Percentiles rank a stretch among this genome's conserved stretches.
These are phyloP conservation scores for Hiodon alosoides DNA, from an alignment of 2,113 vertebrate genomes.

Conservation along the genomic window DNA sequence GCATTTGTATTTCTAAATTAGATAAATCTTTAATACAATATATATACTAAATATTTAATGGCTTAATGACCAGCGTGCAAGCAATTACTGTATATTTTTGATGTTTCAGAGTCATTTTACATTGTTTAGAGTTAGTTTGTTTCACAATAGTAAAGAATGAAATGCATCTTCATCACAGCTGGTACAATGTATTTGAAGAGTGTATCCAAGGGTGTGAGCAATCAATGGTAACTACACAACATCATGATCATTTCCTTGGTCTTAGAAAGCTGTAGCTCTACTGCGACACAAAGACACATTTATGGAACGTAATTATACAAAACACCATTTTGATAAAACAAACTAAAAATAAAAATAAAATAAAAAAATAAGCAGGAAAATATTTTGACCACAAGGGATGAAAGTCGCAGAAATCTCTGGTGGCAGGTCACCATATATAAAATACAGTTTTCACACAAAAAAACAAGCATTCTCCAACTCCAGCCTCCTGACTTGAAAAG, in stretches of 20 bases:
- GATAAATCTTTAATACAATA: constrained; percentile 10
- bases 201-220: background rate
- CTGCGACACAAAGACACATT: background rate
- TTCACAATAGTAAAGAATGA: background rate
- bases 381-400: background rate
- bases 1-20: constrained; percentile 29
- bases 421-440: background rate
- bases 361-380: too few species aligned
- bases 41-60: constrained; percentile 46
- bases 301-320: background rate
- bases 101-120: background rate
- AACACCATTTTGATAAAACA: background rate
- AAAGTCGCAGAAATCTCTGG: background rate
- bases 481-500: background rate
- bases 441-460: background rate
- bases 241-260: too few species aligned
- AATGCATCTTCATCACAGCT: background rate
- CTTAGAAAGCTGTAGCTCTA: too few species aligned
- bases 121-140: background rate
- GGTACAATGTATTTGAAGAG: background rate
- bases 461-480: background rate
- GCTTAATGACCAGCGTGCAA: constrained; percentile 52
- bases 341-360: background rate
- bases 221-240: background rate
- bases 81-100: too few species aligned